A percentile compares a stretch with the other conserved stretches of the same genome.
These are phyloP conservation scores for Artibeus jamaicensis DNA, from an alignment of 2,797 vertebrate species.

Conservation along the genomic window DNA sequence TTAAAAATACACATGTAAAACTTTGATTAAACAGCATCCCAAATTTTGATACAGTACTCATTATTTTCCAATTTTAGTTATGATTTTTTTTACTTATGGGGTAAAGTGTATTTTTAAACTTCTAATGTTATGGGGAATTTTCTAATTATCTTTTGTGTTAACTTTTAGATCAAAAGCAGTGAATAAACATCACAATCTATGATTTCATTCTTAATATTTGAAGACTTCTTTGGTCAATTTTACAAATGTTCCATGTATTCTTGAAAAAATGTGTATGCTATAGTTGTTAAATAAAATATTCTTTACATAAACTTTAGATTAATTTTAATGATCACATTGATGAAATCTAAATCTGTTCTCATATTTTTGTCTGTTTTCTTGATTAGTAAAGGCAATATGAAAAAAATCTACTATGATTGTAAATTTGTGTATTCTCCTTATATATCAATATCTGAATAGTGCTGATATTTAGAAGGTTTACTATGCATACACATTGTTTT, in stretches of 20 bases:
- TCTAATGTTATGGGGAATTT: background rate
- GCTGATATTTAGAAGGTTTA: background rate
- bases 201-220: background rate
- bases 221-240: background rate
- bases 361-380: background rate
- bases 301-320: background rate
- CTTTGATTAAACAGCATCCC: background rate
- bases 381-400: background rate
- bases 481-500: background rate
- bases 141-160: background rate
- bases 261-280: background rate
- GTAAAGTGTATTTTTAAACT: background rate
- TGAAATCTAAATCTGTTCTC: background rate
- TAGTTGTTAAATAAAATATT: background rate
- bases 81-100: background rate
- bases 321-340: background rate
- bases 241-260: background rate
- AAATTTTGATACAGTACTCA: constrained; percentile 3
- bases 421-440: background rate
- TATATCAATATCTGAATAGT: background rate
- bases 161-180: background rate
- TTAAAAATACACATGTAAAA: background rate
- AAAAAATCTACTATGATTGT: background rate
- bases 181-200: background rate
- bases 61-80: constrained; percentile 15